Evolutionary conservation across 2,888 invertebrate species (phyloP).

Genomic region (Epistrophe grossulariae): DNA sequence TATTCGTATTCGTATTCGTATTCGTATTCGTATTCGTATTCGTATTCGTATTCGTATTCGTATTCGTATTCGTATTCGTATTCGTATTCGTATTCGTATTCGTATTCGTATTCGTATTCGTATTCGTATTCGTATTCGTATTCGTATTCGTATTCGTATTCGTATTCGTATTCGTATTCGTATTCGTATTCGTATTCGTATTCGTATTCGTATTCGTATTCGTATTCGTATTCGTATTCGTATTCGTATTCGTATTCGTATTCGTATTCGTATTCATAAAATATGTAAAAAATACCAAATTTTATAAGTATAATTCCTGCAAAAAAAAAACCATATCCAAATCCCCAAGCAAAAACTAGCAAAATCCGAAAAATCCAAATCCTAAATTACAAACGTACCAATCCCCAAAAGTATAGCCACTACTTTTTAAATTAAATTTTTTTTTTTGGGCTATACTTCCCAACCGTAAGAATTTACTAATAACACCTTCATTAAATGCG

Average conservation of each 20-base stretch:
- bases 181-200: not conserved
- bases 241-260: too few relatives aligned
- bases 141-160: constrained; percentile 1
- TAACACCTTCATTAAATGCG: not conserved
- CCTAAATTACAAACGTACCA: too few relatives aligned
- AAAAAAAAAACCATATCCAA: too few relatives aligned
- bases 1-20: too few relatives aligned
- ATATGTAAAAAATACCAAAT: too few relatives aligned
- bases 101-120: not conserved
- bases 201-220: not conserved
- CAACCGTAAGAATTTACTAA: not conserved
- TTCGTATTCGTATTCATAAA: not conserved
- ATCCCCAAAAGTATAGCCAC: too few relatives aligned
- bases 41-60: not conserved
- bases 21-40: not conserved
- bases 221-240: too few relatives aligned
- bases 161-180: not conserved
- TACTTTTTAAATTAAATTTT: too few relatives aligned
- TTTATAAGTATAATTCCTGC: too few relatives aligned
- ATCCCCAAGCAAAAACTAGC: too few relatives aligned
- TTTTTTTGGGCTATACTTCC: too few relatives aligned
- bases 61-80: constrained; percentile 2
- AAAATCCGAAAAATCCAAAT: too few relatives aligned
- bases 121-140: constrained; percentile 2
- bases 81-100: not conserved